These are phyloP conservation scores for Forbesichthys agassizii DNA, from an alignment of 2,113 vertebrate species.

Conservation along the genomic window DNA sequence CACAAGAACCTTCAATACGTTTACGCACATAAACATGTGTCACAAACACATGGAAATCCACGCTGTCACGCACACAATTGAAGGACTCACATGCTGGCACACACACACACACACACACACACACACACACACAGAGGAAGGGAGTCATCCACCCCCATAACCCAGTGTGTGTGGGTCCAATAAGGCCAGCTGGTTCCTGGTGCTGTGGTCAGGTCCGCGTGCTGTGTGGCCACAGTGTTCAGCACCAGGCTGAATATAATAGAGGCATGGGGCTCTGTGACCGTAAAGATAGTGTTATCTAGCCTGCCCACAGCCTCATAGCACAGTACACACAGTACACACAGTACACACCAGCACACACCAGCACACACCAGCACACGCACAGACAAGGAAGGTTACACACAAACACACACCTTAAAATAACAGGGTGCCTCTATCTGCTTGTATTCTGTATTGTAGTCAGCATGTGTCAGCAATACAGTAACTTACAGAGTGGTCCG, in stretches of 20 bases:
- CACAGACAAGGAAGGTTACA: constrained; percentile 54
- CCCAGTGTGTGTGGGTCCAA: constrained; percentile 35
- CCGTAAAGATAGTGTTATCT: constrained; percentile 76
- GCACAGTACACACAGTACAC: constrained; percentile 48
- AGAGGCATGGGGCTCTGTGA: constrained; percentile 69
- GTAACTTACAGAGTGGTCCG: constrained; percentile 19
- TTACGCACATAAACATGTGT: too few relatives aligned
- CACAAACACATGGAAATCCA: not conserved
- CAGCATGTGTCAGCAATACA: not conserved
- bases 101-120: constrained; percentile 13
- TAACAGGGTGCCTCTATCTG: not conserved
- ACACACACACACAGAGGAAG: constrained; percentile 24
- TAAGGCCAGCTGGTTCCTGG: constrained; percentile 57
- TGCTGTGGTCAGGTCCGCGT: constrained; percentile 66
- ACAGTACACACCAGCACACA: constrained; percentile 37
- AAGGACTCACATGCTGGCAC: too few relatives aligned
- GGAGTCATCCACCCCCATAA: constrained; percentile 68
- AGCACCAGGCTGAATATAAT: constrained; percentile 55
- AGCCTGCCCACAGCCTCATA: constrained; percentile 56
- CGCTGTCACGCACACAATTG: not conserved
- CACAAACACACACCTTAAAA: constrained; percentile 51
- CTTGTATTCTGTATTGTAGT: not conserved
- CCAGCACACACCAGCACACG: constrained; percentile 47
- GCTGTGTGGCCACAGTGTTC: constrained; percentile 63
- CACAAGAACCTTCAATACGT: not conserved